Evolutionary conservation across 2,113 vertebrate species (phyloP).

Genomic region (Ciconia stormi): DNA sequence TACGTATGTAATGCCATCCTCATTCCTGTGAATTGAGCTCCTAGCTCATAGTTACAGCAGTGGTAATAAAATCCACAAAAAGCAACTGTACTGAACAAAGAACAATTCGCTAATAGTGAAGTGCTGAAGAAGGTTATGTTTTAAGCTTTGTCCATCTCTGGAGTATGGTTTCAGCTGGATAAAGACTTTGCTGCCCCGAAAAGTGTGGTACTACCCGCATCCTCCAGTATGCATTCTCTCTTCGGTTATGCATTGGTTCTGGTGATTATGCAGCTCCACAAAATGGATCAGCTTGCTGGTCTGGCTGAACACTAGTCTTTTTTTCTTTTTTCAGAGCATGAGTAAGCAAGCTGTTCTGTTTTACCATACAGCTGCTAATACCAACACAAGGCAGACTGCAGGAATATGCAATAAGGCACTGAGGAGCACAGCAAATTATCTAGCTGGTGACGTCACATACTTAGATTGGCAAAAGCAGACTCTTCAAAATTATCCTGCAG

Average conservation of each 20-base stretch:
- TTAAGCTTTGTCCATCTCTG: not conserved
- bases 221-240: not conserved
- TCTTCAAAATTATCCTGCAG: not conserved
- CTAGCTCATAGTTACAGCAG: not conserved
- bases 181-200: not conserved
- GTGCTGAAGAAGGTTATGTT: not conserved
- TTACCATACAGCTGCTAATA: not conserved
- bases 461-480: not conserved
- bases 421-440: not conserved
- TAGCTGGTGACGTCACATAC: not conserved
- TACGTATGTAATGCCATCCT: not conserved
- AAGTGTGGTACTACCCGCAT: not conserved
- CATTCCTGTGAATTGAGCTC: not conserved
- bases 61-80: not conserved
- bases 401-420: rapidly evolving
- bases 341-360: not conserved
- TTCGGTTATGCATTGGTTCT: not conserved
- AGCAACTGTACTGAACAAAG: not conserved
- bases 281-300: not conserved
- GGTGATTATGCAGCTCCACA: not conserved
- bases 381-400: not conserved
- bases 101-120: not conserved
- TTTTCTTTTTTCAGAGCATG: not conserved
- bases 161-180: not conserved
- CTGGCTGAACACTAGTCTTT: not conserved